These are phyloP conservation scores for Drosophila virilis DNA, from an alignment of 1,140 invertebrate species.

Conservation along the genomic window DNA sequence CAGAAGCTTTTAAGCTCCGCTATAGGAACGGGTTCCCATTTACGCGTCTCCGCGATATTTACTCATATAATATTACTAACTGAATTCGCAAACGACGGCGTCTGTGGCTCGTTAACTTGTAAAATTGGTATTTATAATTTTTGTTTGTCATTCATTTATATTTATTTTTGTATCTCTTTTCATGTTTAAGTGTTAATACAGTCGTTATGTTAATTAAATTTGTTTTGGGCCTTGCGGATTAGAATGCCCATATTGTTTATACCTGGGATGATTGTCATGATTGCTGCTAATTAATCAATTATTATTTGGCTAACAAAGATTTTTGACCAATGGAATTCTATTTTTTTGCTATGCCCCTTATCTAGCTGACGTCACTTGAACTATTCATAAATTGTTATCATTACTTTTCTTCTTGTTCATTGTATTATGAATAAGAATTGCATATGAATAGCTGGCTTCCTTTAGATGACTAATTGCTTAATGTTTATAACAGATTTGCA, in stretches of 20 bases:
- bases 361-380: background rate
- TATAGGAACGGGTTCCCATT: constrained; percentile 44
- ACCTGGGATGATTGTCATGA: background rate
- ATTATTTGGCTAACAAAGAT: background rate
- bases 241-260: background rate
- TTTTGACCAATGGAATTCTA: too few relatives aligned
- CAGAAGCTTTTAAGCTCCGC: constrained; percentile 30
- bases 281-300: background rate
- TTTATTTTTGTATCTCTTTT: constrained; percentile 7
- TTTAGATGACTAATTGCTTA: constrained; percentile 19
- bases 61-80: constrained; percentile 59
- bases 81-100: constrained; percentile 29
- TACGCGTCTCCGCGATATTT: constrained; percentile 34
- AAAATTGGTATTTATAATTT: constrained; percentile 42
- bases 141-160: constrained; percentile 8
- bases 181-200: constrained; percentile 59
- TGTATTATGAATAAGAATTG: background rate
- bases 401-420: background rate
- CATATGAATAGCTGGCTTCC: too few relatives aligned
- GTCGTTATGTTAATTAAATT: constrained; percentile 45
- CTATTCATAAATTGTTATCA: background rate
- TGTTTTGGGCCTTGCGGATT: constrained; percentile 1
- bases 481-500: constrained; percentile 3
- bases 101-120: constrained; percentile 55
- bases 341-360: background rate